Conservation (phyloP, 2,113 vertebrate genomes). For the Elaphurus davidianus region DNA sequence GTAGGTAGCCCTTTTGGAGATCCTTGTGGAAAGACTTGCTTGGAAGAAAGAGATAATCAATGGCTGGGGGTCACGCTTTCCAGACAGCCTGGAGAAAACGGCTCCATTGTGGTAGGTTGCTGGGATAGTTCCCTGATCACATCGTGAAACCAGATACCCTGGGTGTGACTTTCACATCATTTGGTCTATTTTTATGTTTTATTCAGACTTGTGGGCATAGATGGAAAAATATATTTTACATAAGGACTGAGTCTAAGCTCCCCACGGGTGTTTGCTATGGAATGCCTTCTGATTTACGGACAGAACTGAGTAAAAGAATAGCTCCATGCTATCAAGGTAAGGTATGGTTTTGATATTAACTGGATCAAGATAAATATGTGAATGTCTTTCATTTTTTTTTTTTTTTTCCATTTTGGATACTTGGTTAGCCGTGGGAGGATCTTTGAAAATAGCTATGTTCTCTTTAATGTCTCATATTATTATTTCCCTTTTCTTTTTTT, state of each 20-base stretch:
- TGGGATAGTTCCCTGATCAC: neutral
- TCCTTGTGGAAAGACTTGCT: constrained; percentile 91
- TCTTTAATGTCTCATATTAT: neutral
- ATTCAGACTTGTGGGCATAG: constrained; percentile 91
- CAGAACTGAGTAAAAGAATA: constrained; percentile 78
- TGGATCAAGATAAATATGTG: neutral
- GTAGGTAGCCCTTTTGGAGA: constrained; percentile 81
- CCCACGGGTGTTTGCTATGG: constrained; percentile 92
- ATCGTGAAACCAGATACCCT: neutral
- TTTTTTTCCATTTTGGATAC: neutral
- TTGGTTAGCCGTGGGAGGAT: neutral
- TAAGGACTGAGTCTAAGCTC: constrained; percentile 87
- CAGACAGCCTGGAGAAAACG: constrained; percentile 87
- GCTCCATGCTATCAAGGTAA: constrained; percentile 94
- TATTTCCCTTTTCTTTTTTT: neutral
- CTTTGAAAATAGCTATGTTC: neutral
- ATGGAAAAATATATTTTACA: constrained; percentile 94
- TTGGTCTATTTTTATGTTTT: constrained; percentile 63
- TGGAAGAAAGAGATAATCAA: constrained; percentile 91
- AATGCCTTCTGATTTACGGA: constrained; percentile 84
- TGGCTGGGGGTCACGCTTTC: constrained; percentile 97
- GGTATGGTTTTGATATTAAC: neutral
- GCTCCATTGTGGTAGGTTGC: constrained; percentile 89
- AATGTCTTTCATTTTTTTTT: neutral
- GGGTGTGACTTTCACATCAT: neutral